Base-by-base conservation (phyloP, 2,888 invertebrate genomes). In the Arenicola marina region DNA sequence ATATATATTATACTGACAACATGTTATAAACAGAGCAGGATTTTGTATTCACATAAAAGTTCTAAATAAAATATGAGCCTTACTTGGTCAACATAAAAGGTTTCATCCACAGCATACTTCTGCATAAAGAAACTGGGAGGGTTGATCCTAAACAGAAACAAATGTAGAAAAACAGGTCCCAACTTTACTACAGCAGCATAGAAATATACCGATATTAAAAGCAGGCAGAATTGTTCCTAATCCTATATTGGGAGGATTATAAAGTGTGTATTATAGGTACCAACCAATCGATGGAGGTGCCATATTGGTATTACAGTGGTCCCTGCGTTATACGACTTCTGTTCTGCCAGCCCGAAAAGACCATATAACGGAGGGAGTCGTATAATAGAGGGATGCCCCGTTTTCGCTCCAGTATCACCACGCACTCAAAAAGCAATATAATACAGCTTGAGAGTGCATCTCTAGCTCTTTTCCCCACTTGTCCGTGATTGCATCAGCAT, bases 101-200 rank as follows among this genome's bases (percentile, higher is more conserved):
- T 92, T 78, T 91, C 88, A 78, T 95, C 91, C 7, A 95, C 91
- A 33, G 85, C 88, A 85, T 98, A 99, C 74, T 91, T 88, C 1
- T 87, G 82, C 76, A 88, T 88, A 80, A 93, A 92, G 75, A 93
- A 90, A 0, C 89, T 87, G 53, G 89, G 86, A 0, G 87, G 84
- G 2, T 88, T 86, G 43, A 96, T 86, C 61, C 80, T 81, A 56
- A 26, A 59, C 46, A 55, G 15, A 48, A 11, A 18, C 48, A 48
- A 38, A 38, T 38, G 38, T 38, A 18, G 38, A n/a, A n/a, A n/a
- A n/a, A n/a, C n/a, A n/a, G n/a, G n/a, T n/a, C n/a, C n/a, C n/a
- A n/a, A n/a, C n/a, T 38, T 38, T 38, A 38, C 18, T 38, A 18
- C 38, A 38, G 38, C 38, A 38, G 38, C 38, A 15, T 4, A 26